A percentile compares a stretch with the other conserved stretches of the same genome.
Evolutionary conservation across 2,888 invertebrate species (phyloP).

Genomic region (Plebejus melissa): DNA sequence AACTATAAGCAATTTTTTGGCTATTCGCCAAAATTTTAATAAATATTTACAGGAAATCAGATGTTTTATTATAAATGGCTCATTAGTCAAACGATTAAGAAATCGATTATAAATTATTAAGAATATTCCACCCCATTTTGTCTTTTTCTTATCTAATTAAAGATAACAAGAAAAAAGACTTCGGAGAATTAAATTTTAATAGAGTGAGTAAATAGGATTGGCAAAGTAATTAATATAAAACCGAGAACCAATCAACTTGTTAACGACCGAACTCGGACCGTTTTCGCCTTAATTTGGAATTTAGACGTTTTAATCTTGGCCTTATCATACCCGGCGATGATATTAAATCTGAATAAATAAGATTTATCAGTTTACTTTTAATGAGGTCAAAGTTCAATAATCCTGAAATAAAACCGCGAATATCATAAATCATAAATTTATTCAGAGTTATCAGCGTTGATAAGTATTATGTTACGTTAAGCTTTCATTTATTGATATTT

Average conservation of each 20-base stretch:
- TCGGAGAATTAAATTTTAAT: background rate
- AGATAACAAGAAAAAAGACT: background rate
- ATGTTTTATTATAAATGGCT: background rate
- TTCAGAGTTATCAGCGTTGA: background rate
- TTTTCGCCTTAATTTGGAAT: slow-evolving; percentile 2
- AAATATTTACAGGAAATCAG: background rate
- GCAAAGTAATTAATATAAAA: slow-evolving; percentile 3
- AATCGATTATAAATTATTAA: background rate
- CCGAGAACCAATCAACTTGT: slow-evolving; percentile 14
- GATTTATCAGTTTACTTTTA: background rate
- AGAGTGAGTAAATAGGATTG: slow-evolving; percentile 13
- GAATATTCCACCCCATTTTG: background rate
- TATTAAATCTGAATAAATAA: background rate
- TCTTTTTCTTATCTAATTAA: background rate
- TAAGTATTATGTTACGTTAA: background rate
- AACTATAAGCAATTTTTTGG: background rate
- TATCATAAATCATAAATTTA: background rate
- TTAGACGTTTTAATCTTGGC: slow-evolving; percentile 7
- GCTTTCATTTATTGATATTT: background rate
- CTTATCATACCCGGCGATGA: slow-evolving; percentile 3
- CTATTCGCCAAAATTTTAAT: background rate
- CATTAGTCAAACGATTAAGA: no score
- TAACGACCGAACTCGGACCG: background rate
- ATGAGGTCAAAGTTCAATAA: background rate
- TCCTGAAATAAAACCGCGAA: background rate